Evolutionary conservation across 2,888 invertebrate genomes (phyloP), one percentile per base, ranked within the genome.

Genomic region (Timandra comae): DNA sequence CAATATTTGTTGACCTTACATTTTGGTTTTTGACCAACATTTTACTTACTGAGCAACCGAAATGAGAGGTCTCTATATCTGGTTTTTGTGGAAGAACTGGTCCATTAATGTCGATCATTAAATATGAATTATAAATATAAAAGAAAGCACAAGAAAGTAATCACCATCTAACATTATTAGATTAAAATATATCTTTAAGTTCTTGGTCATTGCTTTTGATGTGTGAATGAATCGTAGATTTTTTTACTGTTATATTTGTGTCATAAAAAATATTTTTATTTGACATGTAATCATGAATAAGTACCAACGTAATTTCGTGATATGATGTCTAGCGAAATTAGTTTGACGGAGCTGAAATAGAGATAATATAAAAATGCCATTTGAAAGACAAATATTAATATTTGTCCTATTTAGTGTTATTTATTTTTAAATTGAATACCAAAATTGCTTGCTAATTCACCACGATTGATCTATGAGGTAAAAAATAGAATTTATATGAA

Each of bases 71-170:
- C 79, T 42, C 2, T 5, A 12, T 50, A 45, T 42, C 12, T 73
- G 72, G 81, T 42, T 43, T 36, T 33, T 51, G n/a, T n/a, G 36
- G 46, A 57, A 60, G 47, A 57, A 62, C 59, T 53, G 64, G 69
- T 66, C 74, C 79, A 79, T 84, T 81, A 82, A 77, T 74, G 80
- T 76, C 71, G 77, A 82, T 84, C 80, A 84, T 84, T 84, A 84
- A 82, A 84, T 80, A 80, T 81, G 75, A 81, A 82, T 84, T 84
- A 84, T 82, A 81, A 82, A 80, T 80, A 78, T 75, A 72, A 80
- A 80, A 78, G 79, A 80, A 80, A 79, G 74, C 68, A 69, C 48
- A 80, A 80, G 77, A 80, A 78, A 75, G 81, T 66, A 81, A 81
- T 81, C 79, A 78, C 56, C 52, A 59, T 51, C 65, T 60, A 62